Evolutionary conservation across 2,113 vertebrate genomes (phyloP), one percentile per base, ranked within the genome.

Genomic region (Australoheros scitulus): DNA sequence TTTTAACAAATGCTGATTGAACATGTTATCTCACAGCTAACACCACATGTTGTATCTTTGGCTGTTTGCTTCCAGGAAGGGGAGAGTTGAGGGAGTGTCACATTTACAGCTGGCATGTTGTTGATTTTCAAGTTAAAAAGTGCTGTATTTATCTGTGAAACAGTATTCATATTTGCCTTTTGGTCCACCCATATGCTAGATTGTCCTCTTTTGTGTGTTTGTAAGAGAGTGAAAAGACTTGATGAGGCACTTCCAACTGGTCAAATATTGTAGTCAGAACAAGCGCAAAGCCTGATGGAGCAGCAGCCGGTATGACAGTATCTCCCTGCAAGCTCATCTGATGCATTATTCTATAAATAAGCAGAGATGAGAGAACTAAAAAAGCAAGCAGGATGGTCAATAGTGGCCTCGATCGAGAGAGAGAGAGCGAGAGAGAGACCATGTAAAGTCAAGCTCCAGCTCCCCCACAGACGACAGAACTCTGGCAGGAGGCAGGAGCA

Each of bases 341-440:
- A 92, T 92, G 87, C 88, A 88, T 93, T 92, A 87, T 90, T 90
- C 93, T 94, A 93, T 91, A 94, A 94, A 96, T 95, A 95, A 91
- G 88, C 81, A 87, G 87, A 82, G 87, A 94, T 89, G 87, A 92
- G 83, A 89, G 90, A 87, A 88, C 88, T 92, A 83, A 92, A 94
- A 93, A 93, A 88, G 87, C 88, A 80, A 85, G 82, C 84, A 84
- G 89, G 85, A 86, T 93, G 92, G 93, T 95, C 91, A 95, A 90
- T 91, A 93, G 86, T 90, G 84, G 75, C 77, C 68, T 24, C 4
- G 36, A 81, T 26, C 26, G 82, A 20, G 84, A 56, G 58, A 70
- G 58, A 57, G 72, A 60, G 84, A 15, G 75, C 59, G 61, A 50
- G 52, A 22, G 70, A 15, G 77, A 61, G 74, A 76, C 52, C 32